phyloP scores from a whole-genome alignment of 2,797 vertebrate species.

The Trematomus bernacchii region DNA sequence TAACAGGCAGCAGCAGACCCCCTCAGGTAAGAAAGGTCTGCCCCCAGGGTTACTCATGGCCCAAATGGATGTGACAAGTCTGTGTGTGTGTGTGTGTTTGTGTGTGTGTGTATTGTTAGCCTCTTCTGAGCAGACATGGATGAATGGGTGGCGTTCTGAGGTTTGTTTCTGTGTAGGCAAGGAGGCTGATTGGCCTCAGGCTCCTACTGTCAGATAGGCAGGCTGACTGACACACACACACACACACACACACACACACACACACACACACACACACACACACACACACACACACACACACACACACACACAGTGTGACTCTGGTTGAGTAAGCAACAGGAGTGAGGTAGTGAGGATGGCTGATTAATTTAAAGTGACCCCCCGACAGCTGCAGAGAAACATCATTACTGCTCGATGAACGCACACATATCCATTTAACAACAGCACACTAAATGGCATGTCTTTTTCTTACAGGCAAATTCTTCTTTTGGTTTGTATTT shows the following conservation, averaged over 20 bases:
- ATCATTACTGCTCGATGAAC: slow-evolving; percentile 24
- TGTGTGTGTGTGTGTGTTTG: slow-evolving; percentile 2
- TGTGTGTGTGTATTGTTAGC: slow-evolving; percentile 8
- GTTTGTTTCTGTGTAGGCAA: slow-evolving; percentile 53
- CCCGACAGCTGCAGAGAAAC: slow-evolving; percentile 8
- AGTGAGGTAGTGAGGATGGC: slow-evolving; percentile 37
- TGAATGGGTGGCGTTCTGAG: slow-evolving; percentile 40
- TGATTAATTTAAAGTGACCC: slow-evolving; percentile 50
- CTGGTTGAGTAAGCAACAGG: slow-evolving; percentile 38
- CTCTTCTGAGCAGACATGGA: slow-evolving; percentile 18
- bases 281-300: slow-evolving; percentile 28
- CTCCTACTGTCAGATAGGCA: slow-evolving; percentile 40
- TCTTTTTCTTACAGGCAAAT: background rate
- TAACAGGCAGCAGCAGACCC: slow-evolving; percentile 38
- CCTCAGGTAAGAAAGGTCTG: slow-evolving; percentile 57
- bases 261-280: slow-evolving; percentile 24
- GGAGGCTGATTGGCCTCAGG: slow-evolving; percentile 43
- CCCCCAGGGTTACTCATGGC: slow-evolving; percentile 56
- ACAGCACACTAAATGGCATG: background rate
- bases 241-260: slow-evolving; percentile 23
- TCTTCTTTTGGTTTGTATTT: background rate
- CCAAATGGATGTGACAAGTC: slow-evolving; percentile 68
- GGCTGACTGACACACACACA: slow-evolving; percentile 40
- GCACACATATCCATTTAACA: slow-evolving; percentile 5
- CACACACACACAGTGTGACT: slow-evolving; percentile 36